Evolutionary conservation across 2,113 vertebrate genomes (phyloP).

Genomic region (Todiramphus chloris): DNA sequence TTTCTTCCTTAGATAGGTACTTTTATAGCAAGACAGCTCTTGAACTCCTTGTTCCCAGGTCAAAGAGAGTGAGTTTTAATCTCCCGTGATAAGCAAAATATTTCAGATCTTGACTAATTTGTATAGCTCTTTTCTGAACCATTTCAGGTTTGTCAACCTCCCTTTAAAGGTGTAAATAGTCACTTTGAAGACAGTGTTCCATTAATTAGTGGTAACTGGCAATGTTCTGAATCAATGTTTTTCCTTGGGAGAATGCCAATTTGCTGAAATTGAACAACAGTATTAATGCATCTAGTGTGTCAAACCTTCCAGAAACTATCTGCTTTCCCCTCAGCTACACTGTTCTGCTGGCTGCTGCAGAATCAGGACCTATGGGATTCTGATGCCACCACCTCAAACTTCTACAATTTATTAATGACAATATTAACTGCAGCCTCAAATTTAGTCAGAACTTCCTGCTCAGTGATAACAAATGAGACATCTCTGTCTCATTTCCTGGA

Average conservation of each 20-base stretch:
- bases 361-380: neutral
- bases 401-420: neutral
- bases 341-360: neutral
- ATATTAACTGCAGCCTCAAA: neutral
- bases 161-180: neutral
- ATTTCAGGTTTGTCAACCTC: neutral
- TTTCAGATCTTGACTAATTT: neutral
- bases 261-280: neutral
- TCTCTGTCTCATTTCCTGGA: neutral
- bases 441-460: neutral
- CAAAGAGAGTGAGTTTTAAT: neutral
- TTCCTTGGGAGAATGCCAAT: slow-evolving; percentile 6
- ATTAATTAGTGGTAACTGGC: neutral
- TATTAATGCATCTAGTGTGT: neutral
- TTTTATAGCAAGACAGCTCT: neutral
- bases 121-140: neutral
- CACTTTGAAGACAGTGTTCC: neutral
- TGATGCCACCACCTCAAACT: neutral
- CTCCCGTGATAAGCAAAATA: neutral
- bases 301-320: neutral
- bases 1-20: neutral
- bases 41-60: neutral
- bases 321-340: neutral
- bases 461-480: neutral
- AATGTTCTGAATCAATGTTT: neutral